Conservation (phyloP, 1,140 invertebrate species). For the Drosophila sp. region DNA sequence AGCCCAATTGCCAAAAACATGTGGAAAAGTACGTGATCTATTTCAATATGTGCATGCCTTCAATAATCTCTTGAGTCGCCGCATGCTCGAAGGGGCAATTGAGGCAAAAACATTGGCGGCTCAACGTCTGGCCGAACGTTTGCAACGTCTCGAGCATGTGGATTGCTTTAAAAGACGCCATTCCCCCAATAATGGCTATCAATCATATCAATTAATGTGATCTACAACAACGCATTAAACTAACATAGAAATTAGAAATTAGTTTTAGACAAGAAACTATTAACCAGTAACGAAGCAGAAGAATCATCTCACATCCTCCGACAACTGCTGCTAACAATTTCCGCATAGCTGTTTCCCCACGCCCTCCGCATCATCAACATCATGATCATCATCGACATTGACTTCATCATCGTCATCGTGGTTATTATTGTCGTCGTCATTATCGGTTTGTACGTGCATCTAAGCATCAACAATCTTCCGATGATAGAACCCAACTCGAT, state of each 20-base stretch:
- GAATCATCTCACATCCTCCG: background rate
- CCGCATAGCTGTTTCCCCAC: background rate
- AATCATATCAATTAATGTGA: slow-evolving; percentile 27
- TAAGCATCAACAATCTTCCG: slow-evolving; percentile 37
- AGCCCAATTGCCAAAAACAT: slow-evolving; percentile 73
- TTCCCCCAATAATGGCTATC: slow-evolving; percentile 27
- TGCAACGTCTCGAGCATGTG: slow-evolving; percentile 63
- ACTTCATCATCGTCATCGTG: slow-evolving; percentile 30
- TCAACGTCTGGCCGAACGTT: slow-evolving; percentile 69
- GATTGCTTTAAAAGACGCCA: slow-evolving; percentile 59
- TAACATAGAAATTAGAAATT: background rate
- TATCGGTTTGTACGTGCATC: slow-evolving; percentile 68
- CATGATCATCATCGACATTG: slow-evolving; percentile 27
- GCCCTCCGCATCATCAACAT: background rate
- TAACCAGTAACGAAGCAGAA: background rate
- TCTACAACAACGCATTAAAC: slow-evolving; percentile 17
- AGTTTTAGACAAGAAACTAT: background rate
- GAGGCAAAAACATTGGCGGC: slow-evolving; percentile 69
- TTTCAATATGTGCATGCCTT: slow-evolving; percentile 73
- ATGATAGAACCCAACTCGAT: slow-evolving; percentile 56
- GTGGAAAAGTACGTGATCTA: slow-evolving; percentile 78
- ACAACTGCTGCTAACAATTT: background rate
- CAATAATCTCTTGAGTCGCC: slow-evolving; percentile 71
- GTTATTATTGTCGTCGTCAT: slow-evolving; percentile 40
- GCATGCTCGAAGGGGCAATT: slow-evolving; percentile 70